Evolutionary conservation across 2,888 invertebrate species (phyloP).

Genomic region (Deilephila elpenor): DNA sequence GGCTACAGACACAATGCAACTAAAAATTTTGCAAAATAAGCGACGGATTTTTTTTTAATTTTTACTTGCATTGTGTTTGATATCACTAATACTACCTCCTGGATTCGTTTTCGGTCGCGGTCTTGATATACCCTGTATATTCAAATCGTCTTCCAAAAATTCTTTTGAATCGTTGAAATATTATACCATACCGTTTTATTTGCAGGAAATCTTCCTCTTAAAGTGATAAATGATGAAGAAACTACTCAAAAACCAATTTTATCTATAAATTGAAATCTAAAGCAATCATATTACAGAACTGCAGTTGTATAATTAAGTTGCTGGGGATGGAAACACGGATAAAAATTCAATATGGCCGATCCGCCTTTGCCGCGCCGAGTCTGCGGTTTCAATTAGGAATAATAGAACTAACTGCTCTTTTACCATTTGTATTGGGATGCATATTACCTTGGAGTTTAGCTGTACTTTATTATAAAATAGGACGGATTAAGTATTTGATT

Average conservation of each 20-base stretch:
- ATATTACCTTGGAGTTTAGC: not conserved
- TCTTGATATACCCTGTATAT: too few relatives aligned
- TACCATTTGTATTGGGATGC: not conserved
- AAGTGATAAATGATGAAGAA: not conserved
- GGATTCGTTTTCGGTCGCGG: too few relatives aligned
- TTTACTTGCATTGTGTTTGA: too few relatives aligned
- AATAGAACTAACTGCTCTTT: not conserved
- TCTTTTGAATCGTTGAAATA: too few relatives aligned
- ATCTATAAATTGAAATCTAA: not conserved
- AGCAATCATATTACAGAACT: not conserved
- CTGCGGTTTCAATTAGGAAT: constrained; percentile 1
- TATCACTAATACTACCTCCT: too few relatives aligned
- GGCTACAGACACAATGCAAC: too few relatives aligned
- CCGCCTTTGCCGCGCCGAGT: not conserved
- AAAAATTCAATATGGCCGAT: constrained; percentile 6
- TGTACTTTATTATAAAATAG: too few relatives aligned
- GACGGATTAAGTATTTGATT: too few relatives aligned
- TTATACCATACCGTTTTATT: too few relatives aligned
- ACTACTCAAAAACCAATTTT: not conserved
- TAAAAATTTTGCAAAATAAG: too few relatives aligned
- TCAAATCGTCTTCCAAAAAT: too few relatives aligned
- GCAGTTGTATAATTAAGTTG: not conserved
- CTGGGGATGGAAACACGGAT: constrained; percentile 1
- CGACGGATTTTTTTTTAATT: too few relatives aligned
- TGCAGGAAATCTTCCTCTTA: not conserved